Base-by-base conservation (phyloP, 2,797 vertebrate species). In the Lophius americanus region DNA sequence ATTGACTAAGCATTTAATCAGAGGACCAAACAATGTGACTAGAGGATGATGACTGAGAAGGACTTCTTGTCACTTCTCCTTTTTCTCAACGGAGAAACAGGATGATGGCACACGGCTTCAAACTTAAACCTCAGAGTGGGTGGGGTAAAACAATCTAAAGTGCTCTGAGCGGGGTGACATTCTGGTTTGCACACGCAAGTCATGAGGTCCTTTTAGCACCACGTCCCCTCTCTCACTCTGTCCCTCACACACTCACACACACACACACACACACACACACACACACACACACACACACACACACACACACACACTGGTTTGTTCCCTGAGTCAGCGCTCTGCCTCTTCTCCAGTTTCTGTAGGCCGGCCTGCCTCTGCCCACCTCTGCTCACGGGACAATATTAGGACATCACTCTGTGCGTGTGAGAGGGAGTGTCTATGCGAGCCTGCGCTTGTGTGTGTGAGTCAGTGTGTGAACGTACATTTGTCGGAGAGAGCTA, bases 271-370 rank as follows among this genome's bases (percentile, higher is more conserved):
- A 55, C 78, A 54, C 74, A 54, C 72, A 32, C 63, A 51, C 70
- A 56, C 71, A 44, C 78, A 69, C 79, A 73, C 79, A 78, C 77
- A 11, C 43, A 44, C 43, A 44, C 9, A 44, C 43, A 44, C 43
- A 44, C 43, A 44, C 43, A 47, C 46, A 46, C 86, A 44, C 43
- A 11, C 43, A 44, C 10, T 82, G 78, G 84, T 87, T 83, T 90
- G 88, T 91, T 88, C 89, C 90, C 90, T 93, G 90, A 93, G 89
- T 92, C 93, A 93, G 93, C 93, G 91, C 81, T 87, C 89, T 86
- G 71, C 81, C 73, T 79, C 88, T 87, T 89, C 90, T 93, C 89
- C 82, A 91, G 91, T 93, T 93, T 93, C 92, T 76, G 82, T 88
- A 66, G 75, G 85, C 84, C 38, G 60, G 73, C 84, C 88, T 64